Evolutionary conservation across 2,797 vertebrate species (phyloP), one percentile per base, ranked within the genome.

Genomic region (Acrossocheilus wenchowensis): DNA sequence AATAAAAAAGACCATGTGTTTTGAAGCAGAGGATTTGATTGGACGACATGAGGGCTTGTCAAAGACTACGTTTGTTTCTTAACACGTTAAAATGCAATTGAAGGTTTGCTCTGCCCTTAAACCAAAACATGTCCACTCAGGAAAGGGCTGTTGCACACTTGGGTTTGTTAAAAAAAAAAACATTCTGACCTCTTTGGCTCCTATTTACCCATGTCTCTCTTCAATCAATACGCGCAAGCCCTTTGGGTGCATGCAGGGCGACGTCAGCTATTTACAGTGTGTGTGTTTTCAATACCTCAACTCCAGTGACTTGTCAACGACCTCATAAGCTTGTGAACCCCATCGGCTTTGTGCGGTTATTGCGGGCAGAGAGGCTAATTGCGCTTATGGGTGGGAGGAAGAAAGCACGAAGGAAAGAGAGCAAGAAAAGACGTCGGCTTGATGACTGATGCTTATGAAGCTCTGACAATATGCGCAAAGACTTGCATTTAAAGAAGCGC

Each of bases 91-190:
- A 92, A 39, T 72, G 45, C 85, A 86, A 81, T 60, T 82, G 84
- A 85, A 90, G 64, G 64, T 68, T 91, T 92, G 88, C 92, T 94
- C 92, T 93, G 91, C 92, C 94, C 92, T 92, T 85, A 82, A 94
- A 93, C 91, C 87, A 87, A 84, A 87, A 91, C 88, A 88, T 84
- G 89, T 92, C 86, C 0, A 86, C 81, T 84, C 83, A 84, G 19
- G 83, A 91, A 92, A 86, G 85, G 85, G 86, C 89, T 82, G 82
- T 90, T 90, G 88, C 90, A 88, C 87, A 87, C 89, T 90, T 89
- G 89, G 89, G 90, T 52, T 90, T 89, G 84, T 78, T 89, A 77
- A 68, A 71, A 82, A 84, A 84, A 88, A 83, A 85, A 54, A 68
- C 41, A 75, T 57, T 75, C 66, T 86, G 86, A 86, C 71, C 50